phyloP scores from a whole-genome alignment of 2,113 vertebrate genomes.

The Zeus faber region DNA sequence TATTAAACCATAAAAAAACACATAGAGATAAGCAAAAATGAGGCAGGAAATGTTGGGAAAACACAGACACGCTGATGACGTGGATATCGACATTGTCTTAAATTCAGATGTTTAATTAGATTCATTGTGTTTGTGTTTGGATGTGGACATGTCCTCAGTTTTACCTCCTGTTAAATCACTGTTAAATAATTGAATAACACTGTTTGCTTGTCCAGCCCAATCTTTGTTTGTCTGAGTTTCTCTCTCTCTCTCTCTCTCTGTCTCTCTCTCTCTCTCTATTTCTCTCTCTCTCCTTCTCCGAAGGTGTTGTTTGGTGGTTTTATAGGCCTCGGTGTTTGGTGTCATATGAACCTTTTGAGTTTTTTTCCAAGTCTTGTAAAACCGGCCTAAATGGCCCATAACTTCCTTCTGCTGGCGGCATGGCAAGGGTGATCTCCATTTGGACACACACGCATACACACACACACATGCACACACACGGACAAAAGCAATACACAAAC shows the following conservation, averaged over 20 bases:
- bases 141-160: not conserved
- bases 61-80: not conserved
- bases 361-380: slow-evolving; percentile 56
- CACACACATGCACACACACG: slow-evolving; percentile 2
- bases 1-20: not conserved
- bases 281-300: slow-evolving; percentile 8
- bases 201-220: slow-evolving; percentile 12
- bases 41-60: not conserved
- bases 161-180: not conserved
- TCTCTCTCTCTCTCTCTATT: slow-evolving; percentile 16
- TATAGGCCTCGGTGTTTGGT: slow-evolving; percentile 53
- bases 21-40: not conserved
- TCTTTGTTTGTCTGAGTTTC: not conserved
- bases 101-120: too few species aligned
- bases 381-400: slow-evolving; percentile 55
- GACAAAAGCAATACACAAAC: slow-evolving; percentile 9
- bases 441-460: slow-evolving; percentile 11
- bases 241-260: not conserved
- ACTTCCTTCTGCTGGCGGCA: slow-evolving; percentile 41
- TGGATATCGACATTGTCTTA: not conserved
- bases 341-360: slow-evolving; percentile 55
- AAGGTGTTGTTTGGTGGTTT: slow-evolving; percentile 51
- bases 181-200: slow-evolving; percentile 11
- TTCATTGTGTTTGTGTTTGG: not conserved
- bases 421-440: slow-evolving; percentile 33